Evolutionary conservation across 2,797 vertebrate genomes (phyloP).

Genomic region (Enteromius afrohamiltoni): DNA sequence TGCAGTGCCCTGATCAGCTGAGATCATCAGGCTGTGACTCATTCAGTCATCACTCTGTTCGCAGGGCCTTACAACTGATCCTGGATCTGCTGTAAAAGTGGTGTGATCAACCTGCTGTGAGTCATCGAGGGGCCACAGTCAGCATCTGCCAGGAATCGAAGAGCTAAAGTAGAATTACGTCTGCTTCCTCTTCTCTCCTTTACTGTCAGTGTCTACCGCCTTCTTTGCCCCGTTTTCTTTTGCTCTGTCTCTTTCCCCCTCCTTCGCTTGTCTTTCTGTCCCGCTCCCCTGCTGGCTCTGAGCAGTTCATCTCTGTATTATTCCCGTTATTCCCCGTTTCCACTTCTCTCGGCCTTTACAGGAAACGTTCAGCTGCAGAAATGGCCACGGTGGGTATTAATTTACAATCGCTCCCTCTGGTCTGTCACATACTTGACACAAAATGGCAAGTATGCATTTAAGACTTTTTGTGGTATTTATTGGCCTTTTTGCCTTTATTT

Average conservation of each 20-base stretch:
- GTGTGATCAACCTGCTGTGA: constrained; percentile 50
- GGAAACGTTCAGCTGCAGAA: constrained; percentile 68
- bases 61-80: constrained; percentile 31
- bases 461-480: constrained; percentile 6
- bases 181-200: constrained; percentile 41
- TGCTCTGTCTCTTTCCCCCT: not conserved
- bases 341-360: constrained; percentile 83
- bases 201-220: constrained; percentile 30
- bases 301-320: constrained; percentile 10
- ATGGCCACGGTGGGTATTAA: constrained; percentile 7
- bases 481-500: not conserved
- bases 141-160: constrained; percentile 48
- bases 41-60: constrained; percentile 8
- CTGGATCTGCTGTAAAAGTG: constrained; percentile 35
- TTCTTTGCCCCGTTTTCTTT: constrained; percentile 20
- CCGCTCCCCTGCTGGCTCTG: constrained; percentile 21
- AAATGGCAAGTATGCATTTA: not conserved
- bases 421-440: constrained; percentile 1
- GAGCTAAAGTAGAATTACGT: constrained; percentile 27
- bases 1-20: constrained; percentile 47
- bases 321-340: constrained; percentile 71
- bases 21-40: constrained; percentile 38
- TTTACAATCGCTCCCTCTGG: constrained; percentile 22
- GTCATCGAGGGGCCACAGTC: constrained; percentile 53
- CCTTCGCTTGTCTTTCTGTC: not conserved